Percentiles rank a stretch among this genome's conserved stretches.
These are phyloP conservation scores for Ischnus inquisitorius DNA, from an alignment of 2,888 invertebrate genomes.

Conservation along the genomic window DNA sequence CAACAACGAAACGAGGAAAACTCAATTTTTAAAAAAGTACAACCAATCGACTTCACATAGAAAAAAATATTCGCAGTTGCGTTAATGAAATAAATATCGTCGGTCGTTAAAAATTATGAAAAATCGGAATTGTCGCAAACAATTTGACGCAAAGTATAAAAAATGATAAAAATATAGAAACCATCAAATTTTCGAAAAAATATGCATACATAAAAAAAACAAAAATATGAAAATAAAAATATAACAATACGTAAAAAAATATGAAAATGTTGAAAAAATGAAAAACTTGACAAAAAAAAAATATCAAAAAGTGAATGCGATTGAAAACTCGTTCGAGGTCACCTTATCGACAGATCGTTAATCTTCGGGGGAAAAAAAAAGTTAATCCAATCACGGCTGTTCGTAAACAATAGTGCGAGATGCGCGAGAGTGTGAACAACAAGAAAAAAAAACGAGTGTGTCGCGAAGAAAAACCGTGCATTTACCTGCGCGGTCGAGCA, in stretches of 20 bases:
- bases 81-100: not conserved
- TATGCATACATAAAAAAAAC: too few species aligned
- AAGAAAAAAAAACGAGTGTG: constrained; percentile 21
- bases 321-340: not conserved
- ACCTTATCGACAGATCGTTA: not conserved
- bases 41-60: not conserved
- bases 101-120: not conserved
- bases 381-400: constrained; percentile 1
- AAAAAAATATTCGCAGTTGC: not conserved
- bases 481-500: constrained; percentile 83
- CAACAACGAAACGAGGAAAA: not conserved
- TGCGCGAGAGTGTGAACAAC: not conserved
- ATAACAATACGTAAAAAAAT: too few species aligned
- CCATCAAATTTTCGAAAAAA: too few species aligned
- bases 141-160: too few species aligned
- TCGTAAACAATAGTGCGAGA: constrained; percentile 42
- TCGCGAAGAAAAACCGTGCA: not conserved
- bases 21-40: not conserved
- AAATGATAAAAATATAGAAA: too few species aligned
- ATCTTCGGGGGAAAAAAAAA: not conserved
- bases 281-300: too few species aligned
- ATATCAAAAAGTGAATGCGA: too few species aligned
- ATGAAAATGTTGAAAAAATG: too few species aligned
- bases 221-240: too few species aligned
- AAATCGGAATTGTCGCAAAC: too few species aligned